These are phyloP conservation scores for Epizoanthus stellaris DNA, from an alignment of 92 coral and sea anemone species.

Conservation along the genomic window DNA sequence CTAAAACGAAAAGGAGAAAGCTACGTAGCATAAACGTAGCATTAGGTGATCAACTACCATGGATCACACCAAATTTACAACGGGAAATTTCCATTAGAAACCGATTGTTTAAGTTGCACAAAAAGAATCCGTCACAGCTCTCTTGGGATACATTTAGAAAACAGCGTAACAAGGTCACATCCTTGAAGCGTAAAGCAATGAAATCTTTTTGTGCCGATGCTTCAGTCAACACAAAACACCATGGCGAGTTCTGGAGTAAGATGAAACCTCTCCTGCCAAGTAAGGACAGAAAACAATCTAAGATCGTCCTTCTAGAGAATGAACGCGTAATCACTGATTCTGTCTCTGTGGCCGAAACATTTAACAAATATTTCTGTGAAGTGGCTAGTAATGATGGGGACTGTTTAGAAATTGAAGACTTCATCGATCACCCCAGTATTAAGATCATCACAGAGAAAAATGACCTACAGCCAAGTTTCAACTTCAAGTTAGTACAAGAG, in stretches of 20 bases:
- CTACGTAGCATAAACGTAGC: too few species aligned
- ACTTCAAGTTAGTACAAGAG: too few species aligned
- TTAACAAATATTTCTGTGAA: constrained; percentile 52
- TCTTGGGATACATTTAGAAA: constrained; percentile 51
- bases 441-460: too few species aligned
- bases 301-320: constrained; percentile 33
- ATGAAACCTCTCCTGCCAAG: constrained; percentile 52
- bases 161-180: constrained; percentile 52
- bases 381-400: constrained; percentile 49
- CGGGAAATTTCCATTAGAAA: too few species aligned
- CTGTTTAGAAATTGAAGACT: not conserved
- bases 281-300: constrained; percentile 18
- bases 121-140: constrained; percentile 37
- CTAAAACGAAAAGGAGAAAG: too few species aligned
- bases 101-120: not conserved
- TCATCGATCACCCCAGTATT: too few species aligned
- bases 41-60: too few species aligned
- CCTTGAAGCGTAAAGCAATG: constrained; percentile 51
- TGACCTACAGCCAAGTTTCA: too few species aligned
- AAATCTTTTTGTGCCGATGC: constrained; percentile 49
- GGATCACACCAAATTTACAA: too few species aligned
- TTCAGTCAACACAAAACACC: constrained; percentile 52
- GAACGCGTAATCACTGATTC: constrained; percentile 54
- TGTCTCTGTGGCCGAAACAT: constrained; percentile 47
- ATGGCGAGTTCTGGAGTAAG: constrained; percentile 66